Evolutionary conservation across 2,113 vertebrate species (phyloP).

Genomic region (Epinephelus moara): DNA sequence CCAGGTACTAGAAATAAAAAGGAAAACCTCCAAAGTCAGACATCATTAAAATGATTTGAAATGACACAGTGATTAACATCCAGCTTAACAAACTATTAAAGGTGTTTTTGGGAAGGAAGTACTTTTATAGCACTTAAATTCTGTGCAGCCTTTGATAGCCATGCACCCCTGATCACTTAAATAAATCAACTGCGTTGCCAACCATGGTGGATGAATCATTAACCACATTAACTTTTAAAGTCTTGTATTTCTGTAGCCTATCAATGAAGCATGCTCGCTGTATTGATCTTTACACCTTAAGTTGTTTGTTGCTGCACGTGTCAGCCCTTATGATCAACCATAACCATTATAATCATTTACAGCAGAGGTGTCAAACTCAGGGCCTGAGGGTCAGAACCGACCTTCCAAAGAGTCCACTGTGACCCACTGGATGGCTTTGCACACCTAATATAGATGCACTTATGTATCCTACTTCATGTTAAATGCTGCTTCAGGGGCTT

Average conservation of each 20-base stretch:
- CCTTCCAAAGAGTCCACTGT: too few relatives aligned
- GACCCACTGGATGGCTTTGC: too few relatives aligned
- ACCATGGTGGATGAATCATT: slow-evolving; percentile 8
- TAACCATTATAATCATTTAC: not conserved
- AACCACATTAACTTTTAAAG: not conserved
- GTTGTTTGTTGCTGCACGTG: not conserved
- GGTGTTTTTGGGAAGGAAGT: not conserved
- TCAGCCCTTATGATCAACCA: not conserved
- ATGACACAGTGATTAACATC: not conserved
- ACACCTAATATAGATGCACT: too few relatives aligned
- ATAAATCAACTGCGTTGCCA: not conserved
- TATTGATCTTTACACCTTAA: not conserved
- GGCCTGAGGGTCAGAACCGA: too few relatives aligned
- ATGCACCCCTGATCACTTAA: not conserved
- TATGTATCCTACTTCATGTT: too few relatives aligned
- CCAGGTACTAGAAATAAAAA: slow-evolving; percentile 84
- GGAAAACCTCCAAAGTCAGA: not conserved
- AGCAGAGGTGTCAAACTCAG: too few relatives aligned
- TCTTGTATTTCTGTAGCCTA: not conserved
- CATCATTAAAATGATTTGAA: not conserved
- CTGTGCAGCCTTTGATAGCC: not conserved
- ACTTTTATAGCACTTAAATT: not conserved
- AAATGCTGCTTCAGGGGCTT: too few relatives aligned
- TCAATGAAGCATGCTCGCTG: not conserved
- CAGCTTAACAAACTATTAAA: not conserved